A percentile compares a stretch with the other conserved stretches of the same genome.
phyloP scores from a whole-genome alignment of 1,140 invertebrate genomes.

The Pemphigus obesinymphae region DNA sequence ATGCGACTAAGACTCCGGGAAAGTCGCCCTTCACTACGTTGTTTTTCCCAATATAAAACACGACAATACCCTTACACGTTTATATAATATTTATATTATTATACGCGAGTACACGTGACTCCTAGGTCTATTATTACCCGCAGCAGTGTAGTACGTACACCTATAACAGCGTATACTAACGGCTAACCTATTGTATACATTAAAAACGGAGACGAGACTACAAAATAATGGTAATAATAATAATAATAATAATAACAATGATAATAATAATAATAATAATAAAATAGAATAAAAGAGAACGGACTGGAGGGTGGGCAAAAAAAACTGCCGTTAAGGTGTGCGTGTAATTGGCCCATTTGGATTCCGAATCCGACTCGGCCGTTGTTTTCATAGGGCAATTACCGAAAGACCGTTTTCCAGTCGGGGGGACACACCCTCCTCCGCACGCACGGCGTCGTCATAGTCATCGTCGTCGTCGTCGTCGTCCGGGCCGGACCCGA shows the following conservation, averaged over 20 bases:
- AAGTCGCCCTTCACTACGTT: too few species aligned
- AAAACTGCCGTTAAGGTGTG: neutral
- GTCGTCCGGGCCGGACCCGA: neutral
- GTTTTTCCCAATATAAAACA: too few species aligned
- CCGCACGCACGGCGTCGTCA: neutral
- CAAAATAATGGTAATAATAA: neutral
- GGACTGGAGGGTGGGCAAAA: neutral
- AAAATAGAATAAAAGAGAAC: conserved; percentile 1
- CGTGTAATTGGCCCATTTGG: conserved; percentile 38
- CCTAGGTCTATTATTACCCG: neutral
- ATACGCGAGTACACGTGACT: neutral
- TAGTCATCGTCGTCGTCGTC: neutral
- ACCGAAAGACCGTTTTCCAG: conserved; percentile 30
- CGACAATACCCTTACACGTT: too few species aligned
- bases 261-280: conserved; percentile 12
- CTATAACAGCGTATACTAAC: too few species aligned
- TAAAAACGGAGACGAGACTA: neutral
- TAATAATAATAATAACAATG: neutral
- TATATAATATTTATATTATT: neutral
- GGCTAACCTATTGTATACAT: too few species aligned
- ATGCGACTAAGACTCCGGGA: too few species aligned
- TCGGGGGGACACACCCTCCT: neutral
- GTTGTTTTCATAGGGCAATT: conserved; percentile 38
- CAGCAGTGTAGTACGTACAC: too few species aligned
- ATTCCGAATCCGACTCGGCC: conserved; percentile 24